Conservation (phyloP, 2,888 invertebrate species). For the Lasioglossum oenotherae region DNA sequence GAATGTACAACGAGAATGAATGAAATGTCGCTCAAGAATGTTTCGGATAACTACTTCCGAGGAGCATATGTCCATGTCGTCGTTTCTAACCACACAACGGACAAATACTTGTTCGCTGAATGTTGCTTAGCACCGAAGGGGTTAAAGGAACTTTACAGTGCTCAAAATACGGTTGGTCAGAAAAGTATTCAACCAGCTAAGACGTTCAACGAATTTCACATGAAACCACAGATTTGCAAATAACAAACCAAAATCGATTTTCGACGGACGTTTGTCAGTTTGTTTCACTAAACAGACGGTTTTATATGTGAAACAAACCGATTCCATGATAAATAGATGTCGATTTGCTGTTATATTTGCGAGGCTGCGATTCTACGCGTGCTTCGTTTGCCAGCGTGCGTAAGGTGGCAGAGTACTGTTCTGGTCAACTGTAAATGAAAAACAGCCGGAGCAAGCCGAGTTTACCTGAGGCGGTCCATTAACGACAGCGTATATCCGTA, state of each 20-base stretch:
- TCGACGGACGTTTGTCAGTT: neutral
- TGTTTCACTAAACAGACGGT: neutral
- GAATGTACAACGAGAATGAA: neutral
- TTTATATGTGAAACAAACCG: neutral
- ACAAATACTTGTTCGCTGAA: neutral
- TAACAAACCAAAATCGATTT: neutral
- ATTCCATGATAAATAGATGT: neutral
- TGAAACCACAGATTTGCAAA: neutral
- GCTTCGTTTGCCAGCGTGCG: neutral
- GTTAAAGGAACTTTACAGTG: neutral
- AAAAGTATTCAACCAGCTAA: neutral
- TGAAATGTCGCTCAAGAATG: neutral
- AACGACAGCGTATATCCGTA: slow-evolving; percentile 89
- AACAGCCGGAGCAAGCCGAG: slow-evolving; percentile 6
- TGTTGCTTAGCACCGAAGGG: slow-evolving; percentile 2
- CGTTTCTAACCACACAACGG: neutral
- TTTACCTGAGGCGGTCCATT: slow-evolving; percentile 82
- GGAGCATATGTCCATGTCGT: neutral
- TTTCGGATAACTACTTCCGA: neutral
- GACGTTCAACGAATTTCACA: neutral
- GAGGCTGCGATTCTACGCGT: neutral
- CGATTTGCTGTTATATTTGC: neutral
- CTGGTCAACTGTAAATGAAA: neutral
- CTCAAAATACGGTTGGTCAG: neutral
- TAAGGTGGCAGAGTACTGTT: neutral